Base-by-base conservation (phyloP, 2,888 invertebrate species). In the Lasioglossum villosulum region DNA sequence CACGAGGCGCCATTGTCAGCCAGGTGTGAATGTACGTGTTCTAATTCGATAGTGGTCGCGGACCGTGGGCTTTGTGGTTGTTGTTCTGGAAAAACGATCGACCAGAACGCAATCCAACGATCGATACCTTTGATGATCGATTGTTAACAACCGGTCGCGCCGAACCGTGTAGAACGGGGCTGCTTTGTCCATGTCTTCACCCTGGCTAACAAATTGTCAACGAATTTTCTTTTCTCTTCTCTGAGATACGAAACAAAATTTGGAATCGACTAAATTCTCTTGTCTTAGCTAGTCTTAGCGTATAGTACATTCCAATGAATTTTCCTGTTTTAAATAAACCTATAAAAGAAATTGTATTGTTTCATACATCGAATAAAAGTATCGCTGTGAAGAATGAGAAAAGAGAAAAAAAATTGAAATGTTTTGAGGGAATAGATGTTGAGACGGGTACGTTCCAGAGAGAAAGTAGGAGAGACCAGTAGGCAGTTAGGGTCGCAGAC, bases 11-110 rank as follows among this genome's bases (percentile, higher is more conserved):
- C 59, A 84, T 83, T 83, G 84, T 84, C 75, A n/a, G 71, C 75
- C 16, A 83, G 83, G 74, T 73, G 83, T 23, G 83, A 84, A 83
- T 75, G 78, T 71, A 56, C 42, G 74, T 52, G 83, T 84, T 78
- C 83, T 56, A 84, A 84, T 78, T 83, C 75, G 71, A 71, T 70
- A n/a, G 30, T 39, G 14, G 23, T 73, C n/a, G 34, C 66, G 10
- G 59, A 30, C n/a, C 66, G 66, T 66, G 23, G 66, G 45, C n/a
- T 48, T 27, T 4, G 30, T 72, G 10, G 42, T 71, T 71, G n/a
- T 52, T 27, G 27, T 16, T 37, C n/a, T 37, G 75, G 42, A 42
- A 63, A 75, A 75, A 19, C 63, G 75, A 42, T 63, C 75, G 75
- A 16, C n/a, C 1, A 4, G 19, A n/a, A 10, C 75, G 75, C 39